A percentile compares a stretch with the other conserved stretches of the same genome.
Evolutionary conservation across 1,140 invertebrate species (phyloP).

Genomic region (Camponotus floridanus): DNA sequence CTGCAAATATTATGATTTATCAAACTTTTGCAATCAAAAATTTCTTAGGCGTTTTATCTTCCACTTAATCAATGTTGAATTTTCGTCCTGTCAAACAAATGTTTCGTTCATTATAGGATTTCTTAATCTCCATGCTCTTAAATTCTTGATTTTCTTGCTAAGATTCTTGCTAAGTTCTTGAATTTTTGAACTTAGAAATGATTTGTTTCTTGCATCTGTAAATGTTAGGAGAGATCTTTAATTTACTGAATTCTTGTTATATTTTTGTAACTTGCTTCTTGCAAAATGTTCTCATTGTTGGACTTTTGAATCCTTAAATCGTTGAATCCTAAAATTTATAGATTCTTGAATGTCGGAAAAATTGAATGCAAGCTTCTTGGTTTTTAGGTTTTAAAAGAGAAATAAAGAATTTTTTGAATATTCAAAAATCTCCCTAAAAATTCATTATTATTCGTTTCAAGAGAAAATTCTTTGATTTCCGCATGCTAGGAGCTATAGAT

Average conservation of each 20-base stretch:
- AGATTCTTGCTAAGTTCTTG: neutral
- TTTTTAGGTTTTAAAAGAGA: neutral
- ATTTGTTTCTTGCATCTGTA: slow-evolving; percentile 14
- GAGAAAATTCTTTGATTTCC: slow-evolving; percentile 6
- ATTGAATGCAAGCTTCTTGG: neutral
- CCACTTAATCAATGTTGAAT: neutral
- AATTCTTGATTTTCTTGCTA: slow-evolving; percentile 20
- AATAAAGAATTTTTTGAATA: neutral
- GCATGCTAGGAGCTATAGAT: slow-evolving; percentile 13
- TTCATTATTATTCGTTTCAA: neutral
- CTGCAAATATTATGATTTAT: neutral
- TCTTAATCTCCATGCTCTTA: neutral
- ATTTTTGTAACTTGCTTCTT: neutral
- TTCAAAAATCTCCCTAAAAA: neutral
- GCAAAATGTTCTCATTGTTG: slow-evolving; percentile 15
- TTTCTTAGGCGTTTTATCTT: slow-evolving; percentile 3
- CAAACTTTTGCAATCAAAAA: neutral
- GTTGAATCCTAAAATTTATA: slow-evolving; percentile 15
- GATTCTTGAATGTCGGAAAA: neutral
- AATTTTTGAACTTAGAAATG: slow-evolving; percentile 10
- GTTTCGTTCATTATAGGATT: slow-evolving; percentile 15
- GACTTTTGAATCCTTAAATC: neutral
- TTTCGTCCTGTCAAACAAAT: neutral
- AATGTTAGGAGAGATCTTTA: neutral
- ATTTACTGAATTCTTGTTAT: slow-evolving; percentile 20